phyloP scores from a whole-genome alignment of 2,113 vertebrate genomes.

The Epinephelus lanceolatus region DNA sequence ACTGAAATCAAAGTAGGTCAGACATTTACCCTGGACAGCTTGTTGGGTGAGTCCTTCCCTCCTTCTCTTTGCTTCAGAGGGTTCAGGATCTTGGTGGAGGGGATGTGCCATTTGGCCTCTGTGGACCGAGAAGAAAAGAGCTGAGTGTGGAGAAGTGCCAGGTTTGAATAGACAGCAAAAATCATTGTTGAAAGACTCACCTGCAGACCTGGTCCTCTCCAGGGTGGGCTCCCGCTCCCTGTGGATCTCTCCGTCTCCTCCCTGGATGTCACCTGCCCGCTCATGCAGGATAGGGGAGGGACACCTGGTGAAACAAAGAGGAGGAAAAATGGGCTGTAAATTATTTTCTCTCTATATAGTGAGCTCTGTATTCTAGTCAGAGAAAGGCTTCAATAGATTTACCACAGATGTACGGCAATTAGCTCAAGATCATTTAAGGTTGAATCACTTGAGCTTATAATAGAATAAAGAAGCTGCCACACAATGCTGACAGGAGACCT shows the following conservation, averaged over 20 bases:
- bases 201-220: slow-evolving; percentile 90
- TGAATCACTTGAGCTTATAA: slow-evolving; percentile 72
- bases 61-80: slow-evolving; percentile 93
- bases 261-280: slow-evolving; percentile 84
- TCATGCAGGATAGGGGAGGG: slow-evolving; percentile 93
- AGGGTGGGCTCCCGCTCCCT: slow-evolving; percentile 89
- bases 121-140: slow-evolving; percentile 54
- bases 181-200: slow-evolving; percentile 69
- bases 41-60: slow-evolving; percentile 93
- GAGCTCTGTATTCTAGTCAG: slow-evolving; percentile 31
- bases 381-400: slow-evolving; percentile 51
- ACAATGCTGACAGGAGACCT: slow-evolving; percentile 49
- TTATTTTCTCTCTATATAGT: slow-evolving; percentile 26
- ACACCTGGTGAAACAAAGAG: slow-evolving; percentile 83
- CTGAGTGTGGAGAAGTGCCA: slow-evolving; percentile 4
- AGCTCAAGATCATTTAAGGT: slow-evolving; percentile 69
- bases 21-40: slow-evolving; percentile 91
- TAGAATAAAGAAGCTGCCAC: slow-evolving; percentile 68
- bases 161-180: neutral
- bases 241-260: slow-evolving; percentile 87
- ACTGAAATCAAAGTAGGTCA: slow-evolving; percentile 18
- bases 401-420: slow-evolving; percentile 61
- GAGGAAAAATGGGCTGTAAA: slow-evolving; percentile 10
- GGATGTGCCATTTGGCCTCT: slow-evolving; percentile 95
- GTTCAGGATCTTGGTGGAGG: slow-evolving; percentile 92